Percentiles rank a stretch among this genome's conserved stretches.
These are phyloP conservation scores for Dasysyrphus albostriatus DNA, from an alignment of 2,888 invertebrate species.

Conservation along the genomic window DNA sequence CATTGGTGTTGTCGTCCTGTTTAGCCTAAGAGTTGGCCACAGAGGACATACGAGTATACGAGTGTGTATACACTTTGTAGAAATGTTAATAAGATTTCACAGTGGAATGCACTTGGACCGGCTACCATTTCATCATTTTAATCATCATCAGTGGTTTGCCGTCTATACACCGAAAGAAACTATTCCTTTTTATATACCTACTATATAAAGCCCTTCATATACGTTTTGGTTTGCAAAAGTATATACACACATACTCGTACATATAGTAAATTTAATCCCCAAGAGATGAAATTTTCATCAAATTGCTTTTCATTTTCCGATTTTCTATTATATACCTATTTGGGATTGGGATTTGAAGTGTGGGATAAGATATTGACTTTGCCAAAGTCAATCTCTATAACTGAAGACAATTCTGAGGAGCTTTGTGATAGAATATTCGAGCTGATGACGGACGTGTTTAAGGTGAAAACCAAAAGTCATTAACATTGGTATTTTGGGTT, in stretches of 20 bases:
- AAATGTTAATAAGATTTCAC: constrained; percentile 63
- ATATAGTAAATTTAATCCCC: constrained; percentile 7
- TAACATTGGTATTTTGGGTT: constrained; percentile 22
- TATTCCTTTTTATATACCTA: not conserved
- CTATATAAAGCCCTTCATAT: constrained; percentile 8
- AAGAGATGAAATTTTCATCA: constrained; percentile 32
- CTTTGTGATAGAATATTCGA: not conserved
- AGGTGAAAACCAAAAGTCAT: constrained; percentile 30
- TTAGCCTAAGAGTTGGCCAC: constrained; percentile 34
- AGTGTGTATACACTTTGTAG: constrained; percentile 14
- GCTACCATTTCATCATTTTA: constrained; percentile 32
- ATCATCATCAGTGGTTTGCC: constrained; percentile 12
- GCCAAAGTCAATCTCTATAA: not conserved
- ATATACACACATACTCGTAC: too few species aligned
- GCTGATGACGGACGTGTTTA: not conserved
- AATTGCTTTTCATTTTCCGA: constrained; percentile 33
- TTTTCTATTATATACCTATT: constrained; percentile 1
- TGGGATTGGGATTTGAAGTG: constrained; percentile 4
- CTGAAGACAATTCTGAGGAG: constrained; percentile 11
- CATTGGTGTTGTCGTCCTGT: not conserved
- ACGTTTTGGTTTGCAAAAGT: not conserved
- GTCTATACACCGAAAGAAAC: not conserved
- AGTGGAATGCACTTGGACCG: constrained; percentile 47
- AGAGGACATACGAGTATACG: constrained; percentile 11
- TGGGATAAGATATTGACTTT: constrained; percentile 2